A percentile compares a stretch with the other conserved stretches of the same genome.
These are phyloP conservation scores for Montipora cactus DNA, from an alignment of 64 coral and sea anemone genomes.

Conservation along the genomic window DNA sequence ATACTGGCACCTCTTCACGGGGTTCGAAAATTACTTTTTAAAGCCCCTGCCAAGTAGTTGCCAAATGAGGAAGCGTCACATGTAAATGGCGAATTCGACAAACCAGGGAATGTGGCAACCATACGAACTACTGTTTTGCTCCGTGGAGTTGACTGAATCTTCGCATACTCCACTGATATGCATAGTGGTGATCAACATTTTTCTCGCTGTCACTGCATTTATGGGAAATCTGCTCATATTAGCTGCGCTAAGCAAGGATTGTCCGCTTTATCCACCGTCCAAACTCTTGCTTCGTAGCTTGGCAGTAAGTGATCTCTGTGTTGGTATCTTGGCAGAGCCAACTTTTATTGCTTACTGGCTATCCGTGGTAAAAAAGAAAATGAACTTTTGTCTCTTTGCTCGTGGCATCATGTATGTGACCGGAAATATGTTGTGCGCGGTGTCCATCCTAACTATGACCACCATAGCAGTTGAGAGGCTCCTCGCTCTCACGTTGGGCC, in stretches of 20 bases:
- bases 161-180: background rate
- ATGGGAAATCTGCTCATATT: background rate
- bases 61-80: no score
- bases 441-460: conserved; percentile 2
- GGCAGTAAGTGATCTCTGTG: no score
- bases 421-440: background rate
- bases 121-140: background rate
- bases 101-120: background rate
- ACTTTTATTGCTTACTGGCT: background rate
- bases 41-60: no score
- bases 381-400: background rate
- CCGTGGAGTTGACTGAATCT: background rate
- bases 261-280: no score
- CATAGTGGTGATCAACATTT: background rate
- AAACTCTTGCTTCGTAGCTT: no score
- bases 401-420: background rate
- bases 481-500: background rate
- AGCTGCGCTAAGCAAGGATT: no score
- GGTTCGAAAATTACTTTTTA: no score
- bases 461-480: conserved; percentile 27
- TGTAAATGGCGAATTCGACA: no score
- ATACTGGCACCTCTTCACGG: no score
- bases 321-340: background rate
- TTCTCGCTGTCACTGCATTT: conserved; percentile 10
- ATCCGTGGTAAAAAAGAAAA: background rate